Evolutionary conservation across 2,113 vertebrate species (phyloP).

Genomic region (Scomber colias): DNA sequence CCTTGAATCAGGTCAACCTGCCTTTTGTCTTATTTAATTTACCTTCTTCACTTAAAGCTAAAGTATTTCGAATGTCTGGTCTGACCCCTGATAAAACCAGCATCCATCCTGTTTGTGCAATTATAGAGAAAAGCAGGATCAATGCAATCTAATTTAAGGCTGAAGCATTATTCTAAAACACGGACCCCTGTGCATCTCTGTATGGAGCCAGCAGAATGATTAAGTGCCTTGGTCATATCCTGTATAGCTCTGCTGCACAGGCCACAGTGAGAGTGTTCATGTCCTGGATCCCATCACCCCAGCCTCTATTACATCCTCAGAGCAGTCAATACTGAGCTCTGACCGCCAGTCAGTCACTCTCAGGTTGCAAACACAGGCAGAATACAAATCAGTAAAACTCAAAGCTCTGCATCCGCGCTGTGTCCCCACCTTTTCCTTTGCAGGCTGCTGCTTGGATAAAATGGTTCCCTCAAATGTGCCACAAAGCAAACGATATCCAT

Average conservation of each 20-base stretch:
- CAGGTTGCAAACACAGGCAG: slow-evolving; percentile 69
- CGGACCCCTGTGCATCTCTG: slow-evolving; percentile 55
- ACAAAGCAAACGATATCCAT: slow-evolving; percentile 5
- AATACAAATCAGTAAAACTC: slow-evolving; percentile 77
- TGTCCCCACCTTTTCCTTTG: slow-evolving; percentile 53
- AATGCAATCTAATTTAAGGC: slow-evolving; percentile 80
- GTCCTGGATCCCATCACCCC: slow-evolving; percentile 79
- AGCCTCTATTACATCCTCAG: slow-evolving; percentile 81
- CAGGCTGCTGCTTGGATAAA: slow-evolving; percentile 28
- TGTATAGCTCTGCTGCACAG: slow-evolving; percentile 73
- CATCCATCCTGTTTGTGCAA: slow-evolving; percentile 71
- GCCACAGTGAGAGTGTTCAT: slow-evolving; percentile 74
- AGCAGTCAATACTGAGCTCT: slow-evolving; percentile 80
- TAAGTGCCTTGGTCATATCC: slow-evolving; percentile 71
- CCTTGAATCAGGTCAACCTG: slow-evolving; percentile 50
- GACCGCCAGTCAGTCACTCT: slow-evolving; percentile 79
- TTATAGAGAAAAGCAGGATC: slow-evolving; percentile 74
- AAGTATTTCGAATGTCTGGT: slow-evolving; percentile 68
- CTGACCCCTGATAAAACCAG: slow-evolving; percentile 68
- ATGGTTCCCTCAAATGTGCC: not conserved
- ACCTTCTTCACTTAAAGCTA: slow-evolving; percentile 52
- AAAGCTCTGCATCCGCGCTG: slow-evolving; percentile 48
- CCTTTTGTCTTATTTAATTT: slow-evolving; percentile 66
- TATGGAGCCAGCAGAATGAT: slow-evolving; percentile 74
- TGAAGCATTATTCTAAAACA: slow-evolving; percentile 78